These are phyloP conservation scores for Deilephila porcellus DNA, from an alignment of 2,888 invertebrate genomes.

Conservation along the genomic window DNA sequence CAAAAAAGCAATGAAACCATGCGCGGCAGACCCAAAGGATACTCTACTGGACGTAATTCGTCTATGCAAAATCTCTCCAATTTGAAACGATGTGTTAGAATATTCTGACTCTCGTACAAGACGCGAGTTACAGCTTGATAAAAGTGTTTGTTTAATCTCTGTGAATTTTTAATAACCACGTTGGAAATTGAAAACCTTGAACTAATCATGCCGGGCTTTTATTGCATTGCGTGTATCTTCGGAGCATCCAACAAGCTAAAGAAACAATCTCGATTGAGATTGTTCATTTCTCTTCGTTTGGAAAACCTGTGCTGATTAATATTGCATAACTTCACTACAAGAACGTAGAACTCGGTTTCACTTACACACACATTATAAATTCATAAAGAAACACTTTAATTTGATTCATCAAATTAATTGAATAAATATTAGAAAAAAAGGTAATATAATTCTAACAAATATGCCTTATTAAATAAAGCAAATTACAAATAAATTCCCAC, in stretches of 20 bases:
- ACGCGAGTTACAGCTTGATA: conserved; percentile 40
- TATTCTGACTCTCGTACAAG: conserved; percentile 51
- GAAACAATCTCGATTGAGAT: neutral
- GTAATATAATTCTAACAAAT: too few species aligned
- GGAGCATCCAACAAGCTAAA: neutral
- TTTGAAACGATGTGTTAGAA: conserved; percentile 66
- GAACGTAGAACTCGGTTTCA: too few species aligned
- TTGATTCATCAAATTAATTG: neutral
- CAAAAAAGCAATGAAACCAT: neutral
- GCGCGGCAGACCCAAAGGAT: neutral
- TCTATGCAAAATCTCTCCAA: conserved; percentile 51
- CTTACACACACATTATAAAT: too few species aligned
- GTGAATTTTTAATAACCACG: conserved; percentile 39
- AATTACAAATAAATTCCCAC: too few species aligned
- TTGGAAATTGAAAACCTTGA: conserved; percentile 38
- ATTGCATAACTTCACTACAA: neutral
- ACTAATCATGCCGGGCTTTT: conserved; percentile 36
- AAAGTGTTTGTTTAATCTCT: conserved; percentile 53
- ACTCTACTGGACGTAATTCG: neutral
- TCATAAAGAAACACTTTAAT: neutral
- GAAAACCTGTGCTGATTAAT: neutral
- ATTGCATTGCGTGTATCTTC: neutral
- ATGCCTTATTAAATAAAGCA: too few species aligned
- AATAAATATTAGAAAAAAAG: too few species aligned
- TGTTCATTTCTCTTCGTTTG: neutral